Evolutionary conservation across 2,888 invertebrate genomes (phyloP).

Genomic region (Oconnorella tubifera): DNA sequence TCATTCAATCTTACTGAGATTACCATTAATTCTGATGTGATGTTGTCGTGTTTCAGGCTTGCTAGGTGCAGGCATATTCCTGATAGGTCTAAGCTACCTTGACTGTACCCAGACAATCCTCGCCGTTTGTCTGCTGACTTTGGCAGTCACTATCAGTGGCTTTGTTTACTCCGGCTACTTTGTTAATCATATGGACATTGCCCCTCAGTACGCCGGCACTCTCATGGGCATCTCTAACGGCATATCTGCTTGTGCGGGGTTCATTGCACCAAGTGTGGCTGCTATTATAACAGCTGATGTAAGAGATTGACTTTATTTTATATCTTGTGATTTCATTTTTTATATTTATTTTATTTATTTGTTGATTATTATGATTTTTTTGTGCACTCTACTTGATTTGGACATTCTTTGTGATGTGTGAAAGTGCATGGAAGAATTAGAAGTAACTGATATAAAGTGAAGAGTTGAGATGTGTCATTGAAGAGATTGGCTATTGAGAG

Average conservation of each 20-base stretch:
- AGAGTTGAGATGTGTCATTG: too few species aligned
- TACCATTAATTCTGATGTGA: too few species aligned
- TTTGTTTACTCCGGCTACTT: slow-evolving; percentile 51
- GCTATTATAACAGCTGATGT: slow-evolving; percentile 45
- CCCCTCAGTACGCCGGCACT: slow-evolving; percentile 53
- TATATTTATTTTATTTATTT: too few species aligned
- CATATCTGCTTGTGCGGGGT: slow-evolving; percentile 52
- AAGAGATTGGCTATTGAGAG: too few species aligned
- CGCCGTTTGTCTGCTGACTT: slow-evolving; percentile 46
- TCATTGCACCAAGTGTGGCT: slow-evolving; percentile 50
- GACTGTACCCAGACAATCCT: slow-evolving; percentile 45
- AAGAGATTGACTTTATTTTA: slow-evolving; percentile 8
- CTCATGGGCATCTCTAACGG: slow-evolving; percentile 55
- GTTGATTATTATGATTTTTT: too few species aligned
- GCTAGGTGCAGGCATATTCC: slow-evolving; percentile 46
- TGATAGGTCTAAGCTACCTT: slow-evolving; percentile 49
- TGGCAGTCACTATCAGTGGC: slow-evolving; percentile 49
- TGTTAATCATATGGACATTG: slow-evolving; percentile 56
- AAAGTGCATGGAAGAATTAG: too few species aligned
- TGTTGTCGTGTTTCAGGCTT: too few species aligned
- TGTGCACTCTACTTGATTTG: too few species aligned
- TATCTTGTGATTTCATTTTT: background rate
- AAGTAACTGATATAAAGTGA: too few species aligned
- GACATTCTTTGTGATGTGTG: too few species aligned
- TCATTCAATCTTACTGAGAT: too few species aligned